Conservation (phyloP, 2,797 vertebrate genomes). For the Iguana delicatissima region DNA sequence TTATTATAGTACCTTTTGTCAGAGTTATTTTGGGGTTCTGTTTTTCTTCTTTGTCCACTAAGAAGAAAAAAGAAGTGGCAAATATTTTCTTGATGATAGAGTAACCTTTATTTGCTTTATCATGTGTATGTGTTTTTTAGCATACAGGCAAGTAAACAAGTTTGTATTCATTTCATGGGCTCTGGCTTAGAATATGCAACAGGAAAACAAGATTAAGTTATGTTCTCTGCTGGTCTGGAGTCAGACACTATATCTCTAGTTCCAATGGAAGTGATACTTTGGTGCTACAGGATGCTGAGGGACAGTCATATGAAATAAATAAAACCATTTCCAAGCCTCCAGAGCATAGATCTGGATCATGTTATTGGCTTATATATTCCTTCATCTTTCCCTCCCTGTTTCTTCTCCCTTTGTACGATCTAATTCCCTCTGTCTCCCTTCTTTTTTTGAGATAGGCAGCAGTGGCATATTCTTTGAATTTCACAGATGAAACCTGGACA, state of each 20-base stretch:
- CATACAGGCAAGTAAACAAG: conserved; percentile 10
- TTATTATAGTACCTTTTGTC: not conserved
- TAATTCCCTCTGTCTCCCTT: not conserved
- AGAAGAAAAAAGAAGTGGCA: fast-evolving
- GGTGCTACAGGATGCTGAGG: not conserved
- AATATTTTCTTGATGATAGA: not conserved
- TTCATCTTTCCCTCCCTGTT: not conserved
- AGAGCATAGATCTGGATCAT: not conserved
- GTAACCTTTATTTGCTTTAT: conserved; percentile 17
- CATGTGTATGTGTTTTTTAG: not conserved
- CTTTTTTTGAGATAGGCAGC: not conserved
- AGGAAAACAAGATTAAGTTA: conserved; percentile 4
- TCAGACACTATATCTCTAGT: not conserved
- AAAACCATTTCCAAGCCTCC: not conserved
- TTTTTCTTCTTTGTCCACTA: conserved; percentile 34
- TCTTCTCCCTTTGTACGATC: not conserved
- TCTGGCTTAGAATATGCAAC: not conserved
- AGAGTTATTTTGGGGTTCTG: conserved; percentile 33
- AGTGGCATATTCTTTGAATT: not conserved
- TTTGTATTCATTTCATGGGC: conserved; percentile 4
- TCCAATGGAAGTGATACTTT: not conserved
- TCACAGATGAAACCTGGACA: too few relatives aligned
- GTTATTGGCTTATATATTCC: not conserved
- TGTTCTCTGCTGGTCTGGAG: not conserved
- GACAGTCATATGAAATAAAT: not conserved